Base-by-base conservation (phyloP, 2,797 vertebrate genomes). In the Notolepis coatsorum region DNA sequence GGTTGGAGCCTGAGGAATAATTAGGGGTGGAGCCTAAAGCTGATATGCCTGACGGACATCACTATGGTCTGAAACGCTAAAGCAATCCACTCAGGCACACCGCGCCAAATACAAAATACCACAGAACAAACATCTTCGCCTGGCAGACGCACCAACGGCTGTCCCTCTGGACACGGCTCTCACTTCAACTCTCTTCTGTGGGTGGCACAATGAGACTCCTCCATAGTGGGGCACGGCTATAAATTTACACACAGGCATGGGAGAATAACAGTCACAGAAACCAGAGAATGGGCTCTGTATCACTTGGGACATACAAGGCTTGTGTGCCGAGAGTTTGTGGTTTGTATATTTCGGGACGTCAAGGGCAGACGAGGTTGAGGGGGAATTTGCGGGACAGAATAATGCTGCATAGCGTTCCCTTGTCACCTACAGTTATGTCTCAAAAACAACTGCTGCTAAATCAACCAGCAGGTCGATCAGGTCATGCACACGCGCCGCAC, bases 211-310 rank as follows among this genome's bases (percentile, higher is more conserved):
- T 86, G 84, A 73, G 88, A 90, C 89, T 93, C 91, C 91, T 92
- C 91, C 91, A 81, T 71, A 91, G 89, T 91, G 88, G 92, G 89
- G 89, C 93, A 92, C 90, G 86, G 90, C 91, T 93, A 93, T 92
- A 95, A 95, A 94, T 88, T 92, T 89, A 93, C n/a, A n/a, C 80
- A 93, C 78, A 88, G 88, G 87, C 91, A 91, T 89, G 83, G 84
- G 91, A 95, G 93, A 94, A n/a, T n/a, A n/a, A 92, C 88, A 93
- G 93, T 90, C 84, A 88, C 88, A 90, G 89, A 91, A 93, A 93
- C 94, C 90, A 92, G 84, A 94, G 85, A 86, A 88, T 91, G 90
- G 91, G 87, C 87, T 88, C 85, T 87, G 75, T 80, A 84, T 88
- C 91, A 84, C 82, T 59, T 75, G 86, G 90, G 73, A 86, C 84